These are phyloP conservation scores for Holcopasites calliopsidis DNA, from an alignment of 1,140 invertebrate species.

Conservation along the genomic window DNA sequence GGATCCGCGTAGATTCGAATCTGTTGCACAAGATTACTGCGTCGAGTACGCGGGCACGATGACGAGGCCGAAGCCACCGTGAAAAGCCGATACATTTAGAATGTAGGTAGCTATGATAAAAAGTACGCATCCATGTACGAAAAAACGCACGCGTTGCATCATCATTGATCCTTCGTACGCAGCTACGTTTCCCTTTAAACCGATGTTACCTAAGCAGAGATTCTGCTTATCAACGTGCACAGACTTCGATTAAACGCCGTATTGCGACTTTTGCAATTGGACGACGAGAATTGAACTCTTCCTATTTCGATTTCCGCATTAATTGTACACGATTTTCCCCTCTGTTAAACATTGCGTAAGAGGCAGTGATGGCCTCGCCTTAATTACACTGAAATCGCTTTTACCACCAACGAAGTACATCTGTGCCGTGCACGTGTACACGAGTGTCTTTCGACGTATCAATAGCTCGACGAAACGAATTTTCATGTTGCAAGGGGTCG, in stretches of 20 bases:
- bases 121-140: background rate
- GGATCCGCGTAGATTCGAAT: slow-evolving; percentile 13
- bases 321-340: no score
- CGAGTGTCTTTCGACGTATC: slow-evolving; percentile 1
- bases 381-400: no score
- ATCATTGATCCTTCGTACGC: no score
- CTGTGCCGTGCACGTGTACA: background rate
- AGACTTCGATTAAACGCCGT: background rate
- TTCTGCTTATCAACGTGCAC: background rate
- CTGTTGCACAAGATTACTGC: slow-evolving; percentile 27
- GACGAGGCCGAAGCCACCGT: slow-evolving; percentile 21
- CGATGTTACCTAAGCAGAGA: background rate
- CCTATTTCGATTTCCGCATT: background rate
- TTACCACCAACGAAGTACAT: background rate
- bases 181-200: background rate
- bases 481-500: no score
- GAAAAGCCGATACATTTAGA: slow-evolving; percentile 3
- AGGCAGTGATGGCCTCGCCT: no score
- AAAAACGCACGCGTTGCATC: background rate
- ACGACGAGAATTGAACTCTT: no score
- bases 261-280: no score
- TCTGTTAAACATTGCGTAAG: no score
- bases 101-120: background rate
- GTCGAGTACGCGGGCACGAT: background rate
- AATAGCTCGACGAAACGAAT: slow-evolving; percentile 15